Evolutionary conservation across 1,140 invertebrate species (phyloP).

Genomic region (Heterodera carotae): DNA sequence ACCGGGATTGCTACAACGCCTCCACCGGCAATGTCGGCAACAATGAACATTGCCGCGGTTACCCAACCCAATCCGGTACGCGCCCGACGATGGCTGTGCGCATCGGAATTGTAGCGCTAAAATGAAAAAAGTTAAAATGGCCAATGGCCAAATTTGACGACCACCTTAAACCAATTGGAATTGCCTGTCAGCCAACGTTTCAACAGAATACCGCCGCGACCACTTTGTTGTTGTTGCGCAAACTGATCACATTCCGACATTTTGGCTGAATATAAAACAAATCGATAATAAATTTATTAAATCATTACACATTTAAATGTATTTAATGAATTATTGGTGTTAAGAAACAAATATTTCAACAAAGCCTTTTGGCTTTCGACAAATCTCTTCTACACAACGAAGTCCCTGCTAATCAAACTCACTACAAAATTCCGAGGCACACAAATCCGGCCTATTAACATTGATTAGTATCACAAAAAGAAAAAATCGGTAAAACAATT

Average conservation of each 20-base stretch:
- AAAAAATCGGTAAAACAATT: too few relatives aligned
- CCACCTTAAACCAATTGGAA: neutral
- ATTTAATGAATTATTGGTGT: too few relatives aligned
- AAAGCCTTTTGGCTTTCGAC: too few relatives aligned
- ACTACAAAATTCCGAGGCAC: too few relatives aligned
- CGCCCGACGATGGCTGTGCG: conserved; percentile 12
- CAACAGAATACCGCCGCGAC: neutral
- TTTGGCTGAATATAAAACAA: neutral
- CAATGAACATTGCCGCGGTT: conserved; percentile 45
- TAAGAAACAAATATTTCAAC: neutral
- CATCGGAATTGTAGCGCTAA: conserved; percentile 15
- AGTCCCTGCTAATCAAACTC: too few relatives aligned
- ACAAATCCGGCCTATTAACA: too few relatives aligned
- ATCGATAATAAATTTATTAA: neutral
- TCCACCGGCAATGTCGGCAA: conserved; percentile 55
- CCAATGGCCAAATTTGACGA: neutral
- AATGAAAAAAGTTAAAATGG: neutral
- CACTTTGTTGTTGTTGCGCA: neutral
- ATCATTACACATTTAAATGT: too few relatives aligned
- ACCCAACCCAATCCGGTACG: conserved; percentile 42
- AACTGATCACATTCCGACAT: neutral
- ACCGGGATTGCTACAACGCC: conserved; percentile 52
- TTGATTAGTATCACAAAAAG: too few relatives aligned
- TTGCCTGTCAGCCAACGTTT: neutral
- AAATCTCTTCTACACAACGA: too few relatives aligned